Evolutionary conservation across 53 echinoderm and acorn worm species (phyloP).

Genomic region (Paelopatides confundens): DNA sequence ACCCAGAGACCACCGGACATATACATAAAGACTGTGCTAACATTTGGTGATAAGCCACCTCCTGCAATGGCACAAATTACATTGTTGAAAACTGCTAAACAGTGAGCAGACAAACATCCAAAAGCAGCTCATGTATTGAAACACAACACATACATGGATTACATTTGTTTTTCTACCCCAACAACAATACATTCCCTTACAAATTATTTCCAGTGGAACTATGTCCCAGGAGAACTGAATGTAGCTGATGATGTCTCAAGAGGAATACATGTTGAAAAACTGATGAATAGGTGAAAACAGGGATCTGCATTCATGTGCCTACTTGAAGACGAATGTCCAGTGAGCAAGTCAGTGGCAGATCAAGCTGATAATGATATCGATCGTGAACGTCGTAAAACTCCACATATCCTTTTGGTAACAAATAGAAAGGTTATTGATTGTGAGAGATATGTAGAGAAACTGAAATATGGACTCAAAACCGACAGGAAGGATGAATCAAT

Average conservation of each 20-base stretch:
- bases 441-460: background rate
- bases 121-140: slow-evolving; percentile 23
- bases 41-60: slow-evolving; percentile 45
- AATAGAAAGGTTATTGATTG: slow-evolving; percentile 50
- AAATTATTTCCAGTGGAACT: slow-evolving; percentile 60
- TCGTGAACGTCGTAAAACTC: slow-evolving; percentile 4
- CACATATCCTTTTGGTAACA: background rate
- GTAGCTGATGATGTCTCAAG: slow-evolving; percentile 37
- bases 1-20: background rate
- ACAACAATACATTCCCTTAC: slow-evolving; percentile 65
- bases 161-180: slow-evolving; percentile 42
- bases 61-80: slow-evolving; percentile 46
- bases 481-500: background rate
- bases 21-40: slow-evolving; percentile 34
- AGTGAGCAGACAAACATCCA: slow-evolving; percentile 9
- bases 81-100: slow-evolving; percentile 38
- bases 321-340: slow-evolving; percentile 4
- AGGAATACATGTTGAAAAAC: slow-evolving; percentile 2
- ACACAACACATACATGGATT: slow-evolving; percentile 38
- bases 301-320: background rate
- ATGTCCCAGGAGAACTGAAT: slow-evolving; percentile 6
- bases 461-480: background rate
- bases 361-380: background rate
- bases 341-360: background rate
- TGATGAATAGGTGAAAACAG: slow-evolving; percentile 9